Percentiles rank a stretch among this genome's conserved stretches.
These are phyloP conservation scores for Microtus oregoni DNA, from an alignment of 2,113 vertebrate genomes.

Conservation along the genomic window DNA sequence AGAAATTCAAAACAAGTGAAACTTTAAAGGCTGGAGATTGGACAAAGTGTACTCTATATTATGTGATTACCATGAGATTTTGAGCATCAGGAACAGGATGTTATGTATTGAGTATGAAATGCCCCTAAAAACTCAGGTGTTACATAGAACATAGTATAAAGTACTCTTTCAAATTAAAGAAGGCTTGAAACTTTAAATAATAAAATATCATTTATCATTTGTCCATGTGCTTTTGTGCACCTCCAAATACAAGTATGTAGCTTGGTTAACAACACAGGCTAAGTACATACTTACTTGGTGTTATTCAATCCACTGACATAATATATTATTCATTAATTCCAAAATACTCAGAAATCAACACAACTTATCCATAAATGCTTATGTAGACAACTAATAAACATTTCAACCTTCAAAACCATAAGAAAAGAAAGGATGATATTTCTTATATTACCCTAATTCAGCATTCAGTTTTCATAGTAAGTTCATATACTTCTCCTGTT, in stretches of 20 bases:
- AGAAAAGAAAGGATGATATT: background rate
- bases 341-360: background rate
- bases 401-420: background rate
- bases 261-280: background rate
- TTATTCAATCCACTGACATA: background rate
- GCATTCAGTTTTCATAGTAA: background rate
- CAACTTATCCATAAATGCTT: background rate
- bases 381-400: background rate
- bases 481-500: background rate
- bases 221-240: background rate
- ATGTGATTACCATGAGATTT: background rate
- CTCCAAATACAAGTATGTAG: background rate
- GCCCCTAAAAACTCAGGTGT: background rate
- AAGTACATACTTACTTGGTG: background rate
- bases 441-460: background rate
- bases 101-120: background rate
- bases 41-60: background rate
- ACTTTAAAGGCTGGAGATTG: background rate
- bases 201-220: background rate
- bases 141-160: background rate
- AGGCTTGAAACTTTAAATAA: background rate
- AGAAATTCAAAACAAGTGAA: background rate
- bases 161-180: background rate
- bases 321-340: background rate
- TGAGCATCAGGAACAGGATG: background rate